Percentiles rank a stretch among this genome's conserved stretches.
Conservation (phyloP, 2,113 vertebrate species). For the Formicarius rufipectus region DNA sequence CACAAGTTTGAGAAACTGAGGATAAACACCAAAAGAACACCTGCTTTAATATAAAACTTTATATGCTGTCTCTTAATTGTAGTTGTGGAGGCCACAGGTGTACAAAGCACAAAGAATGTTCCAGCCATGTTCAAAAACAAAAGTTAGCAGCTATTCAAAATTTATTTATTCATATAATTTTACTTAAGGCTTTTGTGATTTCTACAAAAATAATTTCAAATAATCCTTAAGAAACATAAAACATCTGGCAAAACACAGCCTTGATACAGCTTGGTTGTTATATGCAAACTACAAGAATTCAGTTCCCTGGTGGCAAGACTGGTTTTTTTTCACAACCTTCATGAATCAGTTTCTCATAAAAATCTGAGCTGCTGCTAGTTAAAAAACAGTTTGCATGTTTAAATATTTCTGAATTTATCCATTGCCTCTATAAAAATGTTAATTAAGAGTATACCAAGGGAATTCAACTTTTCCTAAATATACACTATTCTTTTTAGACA, state of each 20-base stretch:
- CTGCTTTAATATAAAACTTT: background rate
- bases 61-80: background rate
- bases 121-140: background rate
- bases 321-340: background rate
- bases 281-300: background rate
- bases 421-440: background rate
- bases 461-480: background rate
- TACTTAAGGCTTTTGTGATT: background rate
- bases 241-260: background rate
- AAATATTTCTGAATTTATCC: background rate
- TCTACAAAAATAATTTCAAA: background rate
- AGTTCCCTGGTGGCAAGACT: background rate
- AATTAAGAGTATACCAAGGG: background rate
- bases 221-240: background rate
- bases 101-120: background rate
- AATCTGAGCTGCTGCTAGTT: background rate
- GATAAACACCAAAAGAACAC: background rate
- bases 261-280: background rate
- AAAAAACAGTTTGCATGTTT: background rate
- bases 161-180: background rate
- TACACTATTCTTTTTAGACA: background rate
- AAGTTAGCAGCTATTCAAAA: background rate
- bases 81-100: background rate
- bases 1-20: rapidly evolving
- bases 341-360: background rate